A percentile compares a stretch with the other conserved stretches of the same genome.
Evolutionary conservation across 35 echinoderm and acorn worm species (phyloP).

Genomic region (Diadema setosum): DNA sequence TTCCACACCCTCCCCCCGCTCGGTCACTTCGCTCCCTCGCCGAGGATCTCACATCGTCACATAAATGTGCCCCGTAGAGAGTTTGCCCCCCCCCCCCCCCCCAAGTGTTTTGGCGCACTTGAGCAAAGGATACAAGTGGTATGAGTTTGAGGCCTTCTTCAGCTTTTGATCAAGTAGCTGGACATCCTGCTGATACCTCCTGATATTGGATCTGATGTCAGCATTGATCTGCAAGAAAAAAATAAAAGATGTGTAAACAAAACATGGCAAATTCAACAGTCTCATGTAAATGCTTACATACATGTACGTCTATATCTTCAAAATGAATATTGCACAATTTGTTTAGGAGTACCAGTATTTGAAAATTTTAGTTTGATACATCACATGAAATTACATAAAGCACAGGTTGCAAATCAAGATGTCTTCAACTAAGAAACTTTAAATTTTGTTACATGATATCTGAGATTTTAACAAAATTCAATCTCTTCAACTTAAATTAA

Average conservation of each 20-base stretch:
- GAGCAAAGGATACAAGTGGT: conserved; percentile 74
- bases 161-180: conserved; percentile 49
- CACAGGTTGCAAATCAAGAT: neutral
- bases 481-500: too few relatives aligned
- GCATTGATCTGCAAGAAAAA: conserved; percentile 51
- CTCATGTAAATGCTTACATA: neutral
- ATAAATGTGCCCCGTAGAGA: too few relatives aligned
- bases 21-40: too few relatives aligned
- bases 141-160: conserved; percentile 36
- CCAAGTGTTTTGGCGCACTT: neutral
- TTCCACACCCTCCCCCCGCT: too few relatives aligned
- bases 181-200: conserved; percentile 47
- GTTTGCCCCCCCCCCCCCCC: too few relatives aligned
- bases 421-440: too few relatives aligned
- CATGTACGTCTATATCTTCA: neutral
- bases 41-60: too few relatives aligned
- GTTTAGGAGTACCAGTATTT: neutral
- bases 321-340: too few relatives aligned
- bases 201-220: conserved; percentile 58
- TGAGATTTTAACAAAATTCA: too few relatives aligned
- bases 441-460: too few relatives aligned
- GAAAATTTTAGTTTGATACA: neutral
- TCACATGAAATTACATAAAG: neutral
- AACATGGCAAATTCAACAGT: neutral
- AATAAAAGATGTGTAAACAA: neutral